phyloP scores from a whole-genome alignment of 2,797 vertebrate species.

The Gouania willdenowi region DNA sequence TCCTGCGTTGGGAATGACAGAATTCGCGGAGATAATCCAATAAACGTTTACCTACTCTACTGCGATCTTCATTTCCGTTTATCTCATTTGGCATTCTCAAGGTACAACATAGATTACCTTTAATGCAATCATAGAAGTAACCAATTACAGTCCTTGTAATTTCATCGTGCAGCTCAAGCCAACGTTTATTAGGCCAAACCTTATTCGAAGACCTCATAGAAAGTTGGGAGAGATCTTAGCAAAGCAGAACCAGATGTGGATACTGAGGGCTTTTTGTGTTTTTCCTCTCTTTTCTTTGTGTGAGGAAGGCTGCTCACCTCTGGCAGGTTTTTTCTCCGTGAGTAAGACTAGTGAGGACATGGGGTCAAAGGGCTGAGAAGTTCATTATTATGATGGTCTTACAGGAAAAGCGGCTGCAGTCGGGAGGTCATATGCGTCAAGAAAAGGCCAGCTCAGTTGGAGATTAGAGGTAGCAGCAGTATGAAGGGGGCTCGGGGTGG shows the following conservation, averaged over 20 bases:
- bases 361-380: conserved; percentile 38
- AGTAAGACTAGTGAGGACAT: conserved; percentile 27
- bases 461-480: not conserved
- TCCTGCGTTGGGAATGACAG: conserved; percentile 48
- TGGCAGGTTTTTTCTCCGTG: conserved; percentile 17
- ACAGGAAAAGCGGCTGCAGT: conserved; percentile 29
- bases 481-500: not conserved
- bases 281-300: too few species aligned
- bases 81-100: conserved; percentile 47
- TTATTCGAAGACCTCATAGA: conserved; percentile 59
- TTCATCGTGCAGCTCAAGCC: conserved; percentile 41
- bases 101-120: conserved; percentile 50
- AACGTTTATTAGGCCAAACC: conserved; percentile 59
- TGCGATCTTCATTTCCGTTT: conserved; percentile 48
- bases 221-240: conserved; percentile 41
- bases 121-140: conserved; percentile 61
- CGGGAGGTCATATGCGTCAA: conserved; percentile 15
- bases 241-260: conserved; percentile 73
- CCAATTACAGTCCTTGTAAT: conserved; percentile 63
- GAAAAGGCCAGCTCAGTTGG: not conserved
- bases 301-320: conserved; percentile 60
- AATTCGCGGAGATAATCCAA: conserved; percentile 41
- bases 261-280: too few species aligned
- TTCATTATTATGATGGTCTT: conserved; percentile 45
- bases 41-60: conserved; percentile 45